Base-by-base conservation (phyloP, 1,140 invertebrate species). In the Philopotamus ludificatus region DNA sequence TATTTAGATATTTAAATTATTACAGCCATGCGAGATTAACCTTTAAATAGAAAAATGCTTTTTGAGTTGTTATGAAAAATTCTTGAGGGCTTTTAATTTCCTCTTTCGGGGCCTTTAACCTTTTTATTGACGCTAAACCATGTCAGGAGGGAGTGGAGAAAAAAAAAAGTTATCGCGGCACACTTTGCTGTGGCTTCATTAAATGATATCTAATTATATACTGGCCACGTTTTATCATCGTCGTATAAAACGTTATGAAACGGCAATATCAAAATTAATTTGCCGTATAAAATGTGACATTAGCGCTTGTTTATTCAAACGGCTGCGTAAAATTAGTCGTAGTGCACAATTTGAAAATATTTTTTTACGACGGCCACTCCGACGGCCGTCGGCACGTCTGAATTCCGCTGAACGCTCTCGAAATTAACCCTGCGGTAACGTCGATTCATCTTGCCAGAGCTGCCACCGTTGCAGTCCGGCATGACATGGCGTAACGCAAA, bases 191-290 rank as follows among this genome's bases (percentile, higher is more conserved):
- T 21, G 47, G 3, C 47, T 49, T 21, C 3, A 25, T 16, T 34
- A 25, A 55, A 25, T 55, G 51, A 55, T 55, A 55, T 55, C 51
- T 55, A 55, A 55, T 55, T 55, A 55, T 55, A 20, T 55, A 15
- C 15, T 28, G 10, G 3, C 3, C 28, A 55, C 23, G 51, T 55
- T 55, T 55, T 55, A 55, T 55, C 51, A 25, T 39, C 21, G 21
- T 55, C 51, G 26, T 55, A 55, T 55, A 55, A 55, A 55, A 55
- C 39, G 51, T 55, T 55, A 55, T 55, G 51, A 55, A 55, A 55
- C 39, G 51, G 7, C 34, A 39, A 39, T 39, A 39, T 44, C 41
- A 44, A 44, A 44, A 44, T 44, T 18, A 44, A 18, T 15, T 1
- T 44, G 41, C n/a, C 41, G 41, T 12, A 15, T 44, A 15, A 12